phyloP scores from a whole-genome alignment of 1,140 invertebrate species.

The Lordiphosa stackelbergi region DNA sequence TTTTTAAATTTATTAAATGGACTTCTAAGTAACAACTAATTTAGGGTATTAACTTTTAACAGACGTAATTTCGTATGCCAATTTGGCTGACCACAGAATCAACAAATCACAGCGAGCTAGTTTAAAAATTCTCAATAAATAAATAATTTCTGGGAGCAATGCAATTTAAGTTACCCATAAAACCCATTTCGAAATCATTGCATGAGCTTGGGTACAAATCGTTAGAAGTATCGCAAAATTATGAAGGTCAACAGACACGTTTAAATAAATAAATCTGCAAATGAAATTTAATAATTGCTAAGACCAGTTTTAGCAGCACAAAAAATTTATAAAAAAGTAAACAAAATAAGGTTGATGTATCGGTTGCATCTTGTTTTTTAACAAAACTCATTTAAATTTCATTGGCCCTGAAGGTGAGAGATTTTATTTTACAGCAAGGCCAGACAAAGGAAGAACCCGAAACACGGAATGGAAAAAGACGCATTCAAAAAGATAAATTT shows the following conservation, averaged over 20 bases:
- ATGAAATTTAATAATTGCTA: constrained; percentile 44
- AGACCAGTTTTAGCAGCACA: constrained; percentile 39
- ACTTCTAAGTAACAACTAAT: constrained; percentile 66
- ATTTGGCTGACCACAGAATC: constrained; percentile 20
- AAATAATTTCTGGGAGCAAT: constrained; percentile 26
- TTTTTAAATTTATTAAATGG: constrained; percentile 53
- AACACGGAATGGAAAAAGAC: constrained; percentile 31
- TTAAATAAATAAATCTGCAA: constrained; percentile 40
- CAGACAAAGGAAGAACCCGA: constrained; percentile 33
- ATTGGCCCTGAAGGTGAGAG: constrained; percentile 60
- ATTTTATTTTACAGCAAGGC: constrained; percentile 37
- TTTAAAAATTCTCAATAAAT: constrained; percentile 10
- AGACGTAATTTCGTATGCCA: constrained; percentile 56
- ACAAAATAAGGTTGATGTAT: constrained; percentile 24
- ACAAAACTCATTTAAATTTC: constrained; percentile 55
- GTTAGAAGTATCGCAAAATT: constrained; percentile 11
- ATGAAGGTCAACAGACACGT: constrained; percentile 44
- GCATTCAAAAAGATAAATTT: constrained; percentile 72
- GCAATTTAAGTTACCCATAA: constrained; percentile 57
- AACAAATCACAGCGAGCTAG: constrained; percentile 20
- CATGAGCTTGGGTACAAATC: constrained; percentile 32
- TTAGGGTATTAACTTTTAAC: constrained; percentile 64
- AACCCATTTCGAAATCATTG: constrained; percentile 34
- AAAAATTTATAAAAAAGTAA: constrained; percentile 20
- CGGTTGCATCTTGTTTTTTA: constrained; percentile 15